Conservation (phyloP, 2,113 vertebrate species). For the Saiga tatarica region DNA sequence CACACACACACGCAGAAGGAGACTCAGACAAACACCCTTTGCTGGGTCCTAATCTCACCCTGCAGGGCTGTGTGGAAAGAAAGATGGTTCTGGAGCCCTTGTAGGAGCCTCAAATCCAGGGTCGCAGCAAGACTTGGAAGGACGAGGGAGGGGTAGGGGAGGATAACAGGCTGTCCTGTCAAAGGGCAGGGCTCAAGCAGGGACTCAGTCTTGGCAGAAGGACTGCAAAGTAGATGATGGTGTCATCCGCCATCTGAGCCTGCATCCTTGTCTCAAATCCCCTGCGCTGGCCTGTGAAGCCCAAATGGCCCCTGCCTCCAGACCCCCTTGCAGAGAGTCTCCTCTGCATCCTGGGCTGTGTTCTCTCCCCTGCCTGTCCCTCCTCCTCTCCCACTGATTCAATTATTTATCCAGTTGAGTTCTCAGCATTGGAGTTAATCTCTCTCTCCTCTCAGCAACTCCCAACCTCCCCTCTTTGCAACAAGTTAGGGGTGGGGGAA, state of each 20-base stretch:
- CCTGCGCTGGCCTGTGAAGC: no score
- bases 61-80: background rate
- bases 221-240: background rate
- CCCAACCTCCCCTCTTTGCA: background rate
- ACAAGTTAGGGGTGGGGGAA: background rate
- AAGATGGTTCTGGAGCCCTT: no score
- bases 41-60: accelerated
- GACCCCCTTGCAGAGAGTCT: background rate
- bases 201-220: background rate
- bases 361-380: background rate
- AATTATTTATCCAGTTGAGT: slow-evolving; percentile 52
- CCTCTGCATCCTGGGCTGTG: background rate
- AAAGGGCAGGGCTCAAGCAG: accelerated
- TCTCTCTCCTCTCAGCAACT: background rate
- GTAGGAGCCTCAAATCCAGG: background rate
- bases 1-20: background rate
- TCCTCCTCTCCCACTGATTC: slow-evolving; percentile 27
- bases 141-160: accelerated
- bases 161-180: background rate
- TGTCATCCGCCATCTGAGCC: background rate
- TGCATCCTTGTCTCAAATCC: background rate
- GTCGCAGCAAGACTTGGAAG: background rate
- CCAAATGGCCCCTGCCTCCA: background rate
- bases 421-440: slow-evolving; percentile 56
- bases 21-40: background rate